Evolutionary conservation across 2,888 invertebrate genomes (phyloP), one percentile per base, ranked within the genome.

Genomic region (Platypus cylindrus): DNA sequence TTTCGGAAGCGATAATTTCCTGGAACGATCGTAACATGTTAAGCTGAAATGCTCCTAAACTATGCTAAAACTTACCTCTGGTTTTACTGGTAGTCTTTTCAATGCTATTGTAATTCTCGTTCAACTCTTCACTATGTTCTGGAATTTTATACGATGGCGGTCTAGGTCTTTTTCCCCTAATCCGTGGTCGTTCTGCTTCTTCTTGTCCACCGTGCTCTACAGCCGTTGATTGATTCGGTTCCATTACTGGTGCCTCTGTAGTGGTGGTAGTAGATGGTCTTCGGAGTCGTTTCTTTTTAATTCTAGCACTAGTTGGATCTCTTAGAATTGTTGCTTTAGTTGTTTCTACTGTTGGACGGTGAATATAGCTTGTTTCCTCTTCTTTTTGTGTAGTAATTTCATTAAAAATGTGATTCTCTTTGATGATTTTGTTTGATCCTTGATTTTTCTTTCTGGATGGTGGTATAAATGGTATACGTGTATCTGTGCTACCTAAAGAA

Each of bases 221-320:
- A 30, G 53, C 45, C n/a, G n/a, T n/a, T n/a, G 45, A 16, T 34
- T 54, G 51, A 24, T 53, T 56, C 12, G 34, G 41, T 32, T 51
- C 49, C 3, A 49, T 47, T 14, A 45, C 37, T 16, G 47, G 38
- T 36, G 46, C 47, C 34, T 45, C 45, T 17, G 46, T 45, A 29
- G 49, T 44, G 9, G 50, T 47, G 14, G 46, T 44, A 15, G 45
- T 43, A 12, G 43, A 36, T n/a, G 48, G 43, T 18, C 37, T 43
- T 36, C 46, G 40, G 7, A 48, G 49, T 33, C 44, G 44, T 3
- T 45, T 45, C 35, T 48, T 44, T 5, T 49, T 39, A 32, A 42
- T 44, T 22, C 46, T 43, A 29, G 44, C 34, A 38, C 41, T 43
- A 37, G 43, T 41, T 30, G 41, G 32, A 33, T 40, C 37, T 28